These are phyloP conservation scores for Percopsis omiscomaycus DNA, from an alignment of 2,797 vertebrate genomes.

Conservation along the genomic window DNA sequence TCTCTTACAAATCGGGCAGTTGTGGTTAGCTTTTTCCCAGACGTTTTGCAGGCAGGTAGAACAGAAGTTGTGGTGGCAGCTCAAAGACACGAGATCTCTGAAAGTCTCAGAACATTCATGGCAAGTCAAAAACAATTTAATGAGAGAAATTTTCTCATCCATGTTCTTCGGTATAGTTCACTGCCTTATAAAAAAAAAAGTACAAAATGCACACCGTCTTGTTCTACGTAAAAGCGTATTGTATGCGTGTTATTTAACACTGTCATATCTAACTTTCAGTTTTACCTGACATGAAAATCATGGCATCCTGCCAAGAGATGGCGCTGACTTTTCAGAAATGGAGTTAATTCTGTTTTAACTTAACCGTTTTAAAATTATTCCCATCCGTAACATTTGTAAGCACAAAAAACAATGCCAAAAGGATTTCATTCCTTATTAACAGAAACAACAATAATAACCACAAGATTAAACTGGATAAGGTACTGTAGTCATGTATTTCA, in stretches of 20 bases:
- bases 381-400: not conserved
- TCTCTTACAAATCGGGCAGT: constrained; percentile 35
- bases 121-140: constrained; percentile 35
- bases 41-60: constrained; percentile 65
- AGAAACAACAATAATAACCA: too few species aligned
- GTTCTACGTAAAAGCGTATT: too few species aligned
- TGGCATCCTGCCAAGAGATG: constrained; percentile 3
- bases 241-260: not conserved
- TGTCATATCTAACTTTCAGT: not conserved
- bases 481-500: too few species aligned
- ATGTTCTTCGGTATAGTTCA: constrained; percentile 19
- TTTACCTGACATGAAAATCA: not conserved
- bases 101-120: constrained; percentile 78
- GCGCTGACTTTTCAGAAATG: not conserved
- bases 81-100: constrained; percentile 74
- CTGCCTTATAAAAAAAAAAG: too few species aligned
- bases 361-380: not conserved
- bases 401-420: not conserved
- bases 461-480: too few species aligned
- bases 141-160: constrained; percentile 1
- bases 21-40: constrained; percentile 61
- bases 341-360: not conserved
- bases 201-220: too few species aligned
- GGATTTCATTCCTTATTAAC: too few species aligned
- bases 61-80: constrained; percentile 81